A percentile compares a stretch with the other conserved stretches of the same genome.
phyloP scores from a whole-genome alignment of 2,888 invertebrate genomes.

The Chelonus formosanus region DNA sequence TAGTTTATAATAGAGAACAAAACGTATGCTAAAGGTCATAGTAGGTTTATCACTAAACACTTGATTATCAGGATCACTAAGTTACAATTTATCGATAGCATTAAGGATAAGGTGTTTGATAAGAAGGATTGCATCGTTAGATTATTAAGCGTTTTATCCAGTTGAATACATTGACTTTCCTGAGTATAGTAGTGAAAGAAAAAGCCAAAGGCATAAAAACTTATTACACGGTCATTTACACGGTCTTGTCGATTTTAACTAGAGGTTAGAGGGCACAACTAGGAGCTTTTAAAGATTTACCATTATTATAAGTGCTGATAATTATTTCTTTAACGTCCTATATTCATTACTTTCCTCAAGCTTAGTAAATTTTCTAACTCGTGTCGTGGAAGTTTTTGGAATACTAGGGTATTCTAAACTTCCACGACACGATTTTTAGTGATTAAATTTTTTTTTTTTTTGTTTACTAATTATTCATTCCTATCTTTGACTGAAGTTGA shows the following conservation, averaged over 20 bases:
- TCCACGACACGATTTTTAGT: constrained; percentile 40
- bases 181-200: background rate
- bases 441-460: background rate
- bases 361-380: constrained; percentile 13
- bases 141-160: constrained; percentile 2
- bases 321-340: no score
- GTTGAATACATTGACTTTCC: background rate
- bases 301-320: no score
- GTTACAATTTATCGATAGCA: background rate
- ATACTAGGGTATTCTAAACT: constrained; percentile 32
- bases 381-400: constrained; percentile 41
- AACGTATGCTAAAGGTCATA: no score
- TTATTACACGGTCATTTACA: background rate
- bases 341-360: no score
- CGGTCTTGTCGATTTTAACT: constrained; percentile 2
- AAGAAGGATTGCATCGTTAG: background rate
- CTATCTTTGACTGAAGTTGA: no score
- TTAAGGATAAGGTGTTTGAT: background rate
- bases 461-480: no score
- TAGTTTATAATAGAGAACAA: no score
- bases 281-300: background rate
- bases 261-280: constrained; percentile 9
- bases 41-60: no score
- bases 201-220: background rate
- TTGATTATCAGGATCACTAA: background rate